A percentile compares a stretch with the other conserved stretches of the same genome.
Evolutionary conservation across 2,888 invertebrate species (phyloP).

Genomic region (Helicoverpa assulta): DNA sequence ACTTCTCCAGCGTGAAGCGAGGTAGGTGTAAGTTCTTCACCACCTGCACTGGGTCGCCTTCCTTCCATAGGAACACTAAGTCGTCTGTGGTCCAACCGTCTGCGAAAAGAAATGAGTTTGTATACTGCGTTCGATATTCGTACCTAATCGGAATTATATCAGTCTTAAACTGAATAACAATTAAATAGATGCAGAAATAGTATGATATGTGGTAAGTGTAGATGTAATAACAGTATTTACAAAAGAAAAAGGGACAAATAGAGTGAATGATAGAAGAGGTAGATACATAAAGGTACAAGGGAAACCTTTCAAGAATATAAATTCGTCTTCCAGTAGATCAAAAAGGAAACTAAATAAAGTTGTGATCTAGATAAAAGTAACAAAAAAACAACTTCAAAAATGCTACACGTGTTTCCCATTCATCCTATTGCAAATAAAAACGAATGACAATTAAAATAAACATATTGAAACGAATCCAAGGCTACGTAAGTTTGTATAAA

Average conservation of each 20-base stretch:
- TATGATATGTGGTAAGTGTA: too few relatives aligned
- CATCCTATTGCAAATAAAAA: constrained; percentile 24
- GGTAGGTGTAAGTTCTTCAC: constrained; percentile 98
- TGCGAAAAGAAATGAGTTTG: constrained; percentile 75
- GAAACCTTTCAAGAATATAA: too few relatives aligned
- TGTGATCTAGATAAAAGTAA: background rate
- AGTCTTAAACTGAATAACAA: too few relatives aligned
- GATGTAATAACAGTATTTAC: too few relatives aligned
- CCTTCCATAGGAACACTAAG: constrained; percentile 98
- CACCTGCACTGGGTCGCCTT: constrained; percentile 98
- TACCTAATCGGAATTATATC: too few relatives aligned
- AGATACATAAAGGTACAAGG: too few relatives aligned
- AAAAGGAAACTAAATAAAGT: background rate
- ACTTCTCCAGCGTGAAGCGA: constrained; percentile 98
- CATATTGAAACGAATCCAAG: constrained; percentile 45
- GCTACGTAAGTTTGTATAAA: constrained; percentile 40
- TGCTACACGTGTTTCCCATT: background rate
- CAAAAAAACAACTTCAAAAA: constrained; percentile 3
- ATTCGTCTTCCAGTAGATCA: too few relatives aligned
- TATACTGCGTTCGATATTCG: too few relatives aligned
- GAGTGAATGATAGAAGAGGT: too few relatives aligned
- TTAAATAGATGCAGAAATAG: too few relatives aligned
- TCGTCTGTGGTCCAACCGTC: constrained; percentile 99
- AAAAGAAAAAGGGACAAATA: too few relatives aligned
- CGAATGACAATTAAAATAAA: constrained; percentile 43